Base-by-base conservation (phyloP, 2,113 vertebrate genomes). In the Chlamydotis undulata region DNA sequence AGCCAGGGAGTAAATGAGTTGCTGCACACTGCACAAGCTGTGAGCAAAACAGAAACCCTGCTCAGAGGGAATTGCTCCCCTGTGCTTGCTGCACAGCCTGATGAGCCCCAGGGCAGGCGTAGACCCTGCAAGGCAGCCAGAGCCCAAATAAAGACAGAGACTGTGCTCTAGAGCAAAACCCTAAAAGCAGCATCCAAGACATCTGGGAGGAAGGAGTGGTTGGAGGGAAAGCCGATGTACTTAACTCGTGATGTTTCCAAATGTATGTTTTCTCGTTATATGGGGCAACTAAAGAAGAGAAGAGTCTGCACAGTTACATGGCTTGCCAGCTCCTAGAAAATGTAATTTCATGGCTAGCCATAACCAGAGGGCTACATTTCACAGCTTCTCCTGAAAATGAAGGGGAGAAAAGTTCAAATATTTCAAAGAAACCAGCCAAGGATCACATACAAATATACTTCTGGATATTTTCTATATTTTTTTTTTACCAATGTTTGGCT, bases 81-180 rank as follows among this genome's bases (percentile, higher is more conserved):
- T 43, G 41, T 43, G 41, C 53, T 52, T 1, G 1, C 78, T 37
- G 65, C 41, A 43, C 41, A 55, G 47, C 41, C 55, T 75, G 1
- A 0, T 15, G 19, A 39, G 57, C 64, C 56, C n/a, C 63, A 23
- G 28, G 41, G 65, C 80, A 83, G 23, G 18, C 0, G 0, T 4
- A 26, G 39, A 35, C 70, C 71, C 56, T 57, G 41, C 67, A 35
- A 67, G 39, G 67, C 75, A 84, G 56, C 49, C 31, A 21, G 61
- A 50, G 33, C 35, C 52, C 47, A 28, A 65, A 26, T 19, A 65
- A 57, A 57, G 80, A 22, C 14, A 24, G 41, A 15, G 39, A 18
- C 52, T 70, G 50, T 37, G 43, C 68, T 75, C n/a, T 15, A 25
- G 26, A 53, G 59, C 24, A 65, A 78, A 85, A 53, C 23, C 55